Evolutionary conservation across 2,888 invertebrate species (phyloP).

Genomic region (Epirrhoe alternata): DNA sequence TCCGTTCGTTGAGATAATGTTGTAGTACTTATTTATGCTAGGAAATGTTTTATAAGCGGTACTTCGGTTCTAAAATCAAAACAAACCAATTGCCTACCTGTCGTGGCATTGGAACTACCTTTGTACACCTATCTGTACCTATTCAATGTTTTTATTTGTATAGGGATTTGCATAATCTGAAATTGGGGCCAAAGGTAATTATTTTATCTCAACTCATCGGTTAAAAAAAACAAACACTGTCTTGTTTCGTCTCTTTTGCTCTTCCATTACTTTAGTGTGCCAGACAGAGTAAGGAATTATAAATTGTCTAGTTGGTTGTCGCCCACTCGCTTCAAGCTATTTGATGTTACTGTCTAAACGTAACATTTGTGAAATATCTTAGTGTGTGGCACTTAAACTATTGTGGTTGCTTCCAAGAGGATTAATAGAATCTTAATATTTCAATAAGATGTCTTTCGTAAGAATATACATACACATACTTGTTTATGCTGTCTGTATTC

Average conservation of each 20-base stretch:
- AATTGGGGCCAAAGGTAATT: constrained; percentile 69
- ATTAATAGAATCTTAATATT: too few relatives aligned
- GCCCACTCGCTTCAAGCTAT: constrained; percentile 65
- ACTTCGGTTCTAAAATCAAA: too few relatives aligned
- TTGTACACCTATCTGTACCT: background rate
- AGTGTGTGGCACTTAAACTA: background rate
- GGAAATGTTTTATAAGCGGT: constrained; percentile 13
- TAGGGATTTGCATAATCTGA: constrained; percentile 29
- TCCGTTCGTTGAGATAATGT: constrained; percentile 29
- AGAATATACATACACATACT: too few relatives aligned
- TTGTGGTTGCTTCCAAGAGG: too few relatives aligned
- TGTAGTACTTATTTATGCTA: constrained; percentile 38
- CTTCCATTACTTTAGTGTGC: constrained; percentile 39
- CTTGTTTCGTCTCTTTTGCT: constrained; percentile 52
- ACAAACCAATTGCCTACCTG: too few relatives aligned
- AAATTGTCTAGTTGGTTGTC: constrained; percentile 57
- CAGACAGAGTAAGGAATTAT: constrained; percentile 59
- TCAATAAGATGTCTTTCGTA: too few relatives aligned
- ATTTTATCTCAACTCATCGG: constrained; percentile 62
- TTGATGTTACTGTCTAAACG: constrained; percentile 47
- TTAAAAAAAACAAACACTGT: constrained; percentile 45
- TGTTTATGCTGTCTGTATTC: too few relatives aligned
- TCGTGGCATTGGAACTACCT: background rate
- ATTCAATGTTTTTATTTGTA: background rate
- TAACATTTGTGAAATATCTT: background rate